Conservation (phyloP, 2,113 vertebrate genomes). For the Eolophus roseicapilla region DNA sequence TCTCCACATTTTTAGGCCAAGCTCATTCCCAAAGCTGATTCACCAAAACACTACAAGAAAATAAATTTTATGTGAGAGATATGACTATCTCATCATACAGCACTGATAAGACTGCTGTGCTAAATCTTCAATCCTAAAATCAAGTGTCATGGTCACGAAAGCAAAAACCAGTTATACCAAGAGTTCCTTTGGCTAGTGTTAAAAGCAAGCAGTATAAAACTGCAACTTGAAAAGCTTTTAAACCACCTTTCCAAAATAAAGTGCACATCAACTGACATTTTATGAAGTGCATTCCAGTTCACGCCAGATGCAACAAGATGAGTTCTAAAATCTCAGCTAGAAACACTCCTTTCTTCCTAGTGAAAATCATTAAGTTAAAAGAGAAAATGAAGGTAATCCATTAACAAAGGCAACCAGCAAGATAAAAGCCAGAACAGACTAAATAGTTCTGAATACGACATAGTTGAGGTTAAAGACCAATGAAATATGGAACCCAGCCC, state of each 20-base stretch:
- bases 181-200: not conserved
- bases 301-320: rapidly evolving
- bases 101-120: not conserved
- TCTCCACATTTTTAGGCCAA: not conserved
- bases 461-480: not conserved
- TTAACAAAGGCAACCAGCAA: not conserved
- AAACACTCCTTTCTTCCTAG: not conserved
- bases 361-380: slow-evolving; percentile 3
- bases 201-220: not conserved
- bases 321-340: not conserved
- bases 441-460: not conserved
- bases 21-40: not conserved
- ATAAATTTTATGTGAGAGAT: not conserved
- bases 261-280: not conserved
- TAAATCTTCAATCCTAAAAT: not conserved
- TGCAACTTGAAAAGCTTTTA: not conserved
- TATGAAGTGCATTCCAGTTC: not conserved
- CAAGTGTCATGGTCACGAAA: not conserved
- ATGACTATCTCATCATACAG: not conserved
- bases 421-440: slow-evolving; percentile 9
- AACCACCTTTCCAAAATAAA: not conserved
- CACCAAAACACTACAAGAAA: not conserved
- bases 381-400: not conserved
- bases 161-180: not conserved
- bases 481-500: not conserved